Percentiles rank a stretch among this genome's conserved stretches.
These are phyloP conservation scores for Nomada fucata DNA, from an alignment of 2,888 invertebrate species.

Conservation along the genomic window DNA sequence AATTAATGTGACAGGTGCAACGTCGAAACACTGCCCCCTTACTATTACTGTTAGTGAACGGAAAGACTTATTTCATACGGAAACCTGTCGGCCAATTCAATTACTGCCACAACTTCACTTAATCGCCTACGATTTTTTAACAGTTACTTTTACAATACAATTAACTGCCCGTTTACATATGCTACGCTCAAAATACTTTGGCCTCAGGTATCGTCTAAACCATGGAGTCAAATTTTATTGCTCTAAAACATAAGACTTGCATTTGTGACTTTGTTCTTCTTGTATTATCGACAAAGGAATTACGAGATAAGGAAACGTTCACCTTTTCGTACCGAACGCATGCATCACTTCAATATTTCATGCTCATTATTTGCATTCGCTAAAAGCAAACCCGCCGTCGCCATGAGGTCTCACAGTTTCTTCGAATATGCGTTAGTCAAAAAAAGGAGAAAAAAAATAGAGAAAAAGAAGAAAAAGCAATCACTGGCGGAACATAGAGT, in stretches of 20 bases:
- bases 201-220: background rate
- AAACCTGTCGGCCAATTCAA: slow-evolving; percentile 8
- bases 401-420: slow-evolving; percentile 13
- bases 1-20: slow-evolving; percentile 6
- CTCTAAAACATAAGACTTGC: background rate
- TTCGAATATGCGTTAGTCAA: slow-evolving; percentile 1
- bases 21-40: slow-evolving; percentile 49
- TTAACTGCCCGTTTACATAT: background rate
- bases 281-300: background rate
- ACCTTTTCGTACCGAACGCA: background rate
- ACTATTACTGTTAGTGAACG: slow-evolving; percentile 43
- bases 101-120: slow-evolving; percentile 34
- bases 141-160: background rate
- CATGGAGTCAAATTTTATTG: background rate
- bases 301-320: slow-evolving; percentile 11
- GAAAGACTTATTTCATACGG: slow-evolving; percentile 6
- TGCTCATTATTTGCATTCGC: background rate
- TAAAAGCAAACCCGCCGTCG: background rate
- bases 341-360: slow-evolving; percentile 43
- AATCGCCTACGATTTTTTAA: background rate
- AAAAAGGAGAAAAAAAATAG: background rate
- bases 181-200: background rate
- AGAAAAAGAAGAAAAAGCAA: background rate
- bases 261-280: background rate
- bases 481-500: slow-evolving; percentile 69